Percentiles rank a stretch among this genome's conserved stretches.
Evolutionary conservation across 2,797 vertebrate genomes (phyloP).

Genomic region (Microhierax caerulescens): DNA sequence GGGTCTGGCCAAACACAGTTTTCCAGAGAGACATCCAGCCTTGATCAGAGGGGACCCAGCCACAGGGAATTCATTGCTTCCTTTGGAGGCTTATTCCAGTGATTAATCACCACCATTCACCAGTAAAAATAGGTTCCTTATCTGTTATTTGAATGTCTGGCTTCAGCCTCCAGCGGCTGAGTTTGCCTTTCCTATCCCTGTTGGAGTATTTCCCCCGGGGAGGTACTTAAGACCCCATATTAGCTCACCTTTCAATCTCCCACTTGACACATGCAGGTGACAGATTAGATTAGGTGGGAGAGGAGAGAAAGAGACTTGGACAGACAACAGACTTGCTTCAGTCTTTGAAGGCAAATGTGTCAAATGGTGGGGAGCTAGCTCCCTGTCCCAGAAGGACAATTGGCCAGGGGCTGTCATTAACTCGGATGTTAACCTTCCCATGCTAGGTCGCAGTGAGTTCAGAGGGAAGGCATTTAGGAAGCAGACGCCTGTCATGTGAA

Average conservation of each 20-base stretch:
- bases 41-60: neutral
- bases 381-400: neutral
- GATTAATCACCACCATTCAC: neutral
- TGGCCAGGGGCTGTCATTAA: neutral
- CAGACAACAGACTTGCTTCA: neutral
- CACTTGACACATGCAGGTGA: neutral
- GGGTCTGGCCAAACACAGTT: neutral
- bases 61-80: neutral
- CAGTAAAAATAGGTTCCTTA: neutral
- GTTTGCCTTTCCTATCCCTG: neutral
- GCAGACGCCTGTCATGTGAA: neutral
- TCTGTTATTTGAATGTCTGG: neutral
- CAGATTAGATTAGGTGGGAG: neutral
- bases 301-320: neutral
- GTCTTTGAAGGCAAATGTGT: neutral
- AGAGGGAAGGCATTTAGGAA: conserved; percentile 36
- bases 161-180: neutral
- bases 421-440: neutral
- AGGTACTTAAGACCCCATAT: neutral
- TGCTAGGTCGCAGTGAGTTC: neutral
- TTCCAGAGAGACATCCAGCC: neutral
- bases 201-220: neutral
- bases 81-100: neutral
- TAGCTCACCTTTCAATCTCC: neutral
- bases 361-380: neutral